Evolutionary conservation across 2,797 vertebrate genomes (phyloP).

Genomic region (Gymnodraco acuticeps): DNA sequence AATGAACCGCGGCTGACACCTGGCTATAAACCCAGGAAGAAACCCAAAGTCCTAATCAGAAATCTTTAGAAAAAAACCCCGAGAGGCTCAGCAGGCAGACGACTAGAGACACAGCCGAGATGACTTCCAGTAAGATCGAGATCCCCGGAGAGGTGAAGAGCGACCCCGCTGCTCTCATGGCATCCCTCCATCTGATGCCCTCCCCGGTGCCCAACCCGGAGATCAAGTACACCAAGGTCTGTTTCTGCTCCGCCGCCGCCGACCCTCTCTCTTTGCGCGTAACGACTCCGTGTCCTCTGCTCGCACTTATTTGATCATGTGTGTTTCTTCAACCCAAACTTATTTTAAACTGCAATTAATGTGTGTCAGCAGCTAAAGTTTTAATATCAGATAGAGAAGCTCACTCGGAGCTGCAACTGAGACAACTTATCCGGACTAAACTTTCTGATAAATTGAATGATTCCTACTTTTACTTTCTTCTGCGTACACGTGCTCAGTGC

Average conservation of each 20-base stretch:
- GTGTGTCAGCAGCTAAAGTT: constrained; percentile 26
- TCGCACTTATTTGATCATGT: background rate
- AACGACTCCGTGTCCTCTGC: background rate
- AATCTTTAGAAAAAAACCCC: constrained; percentile 54
- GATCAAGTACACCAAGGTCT: constrained; percentile 97
- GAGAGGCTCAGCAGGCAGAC: constrained; percentile 62
- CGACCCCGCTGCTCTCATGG: constrained; percentile 96
- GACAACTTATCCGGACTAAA: constrained; percentile 10
- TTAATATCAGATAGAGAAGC: constrained; percentile 7
- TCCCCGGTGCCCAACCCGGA: constrained; percentile 95
- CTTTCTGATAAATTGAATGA: constrained; percentile 1
- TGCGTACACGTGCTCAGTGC: constrained; percentile 43
- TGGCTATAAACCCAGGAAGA: constrained; percentile 95
- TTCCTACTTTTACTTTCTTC: background rate
- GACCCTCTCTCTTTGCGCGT: constrained; percentile 10
- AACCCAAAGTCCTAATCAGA: constrained; percentile 84
- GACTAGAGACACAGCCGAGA: constrained; percentile 75
- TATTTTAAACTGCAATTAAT: background rate
- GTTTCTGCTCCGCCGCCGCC: constrained; percentile 44
- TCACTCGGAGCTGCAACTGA: constrained; percentile 15
- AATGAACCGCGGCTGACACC: constrained; percentile 92
- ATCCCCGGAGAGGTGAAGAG: constrained; percentile 95
- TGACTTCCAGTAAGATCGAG: constrained; percentile 97
- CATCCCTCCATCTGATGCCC: constrained; percentile 96
- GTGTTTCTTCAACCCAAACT: constrained; percentile 5